A percentile compares a stretch with the other conserved stretches of the same genome.
Conservation (phyloP, 1,140 invertebrate genomes). For the Apis cerana region DNA sequence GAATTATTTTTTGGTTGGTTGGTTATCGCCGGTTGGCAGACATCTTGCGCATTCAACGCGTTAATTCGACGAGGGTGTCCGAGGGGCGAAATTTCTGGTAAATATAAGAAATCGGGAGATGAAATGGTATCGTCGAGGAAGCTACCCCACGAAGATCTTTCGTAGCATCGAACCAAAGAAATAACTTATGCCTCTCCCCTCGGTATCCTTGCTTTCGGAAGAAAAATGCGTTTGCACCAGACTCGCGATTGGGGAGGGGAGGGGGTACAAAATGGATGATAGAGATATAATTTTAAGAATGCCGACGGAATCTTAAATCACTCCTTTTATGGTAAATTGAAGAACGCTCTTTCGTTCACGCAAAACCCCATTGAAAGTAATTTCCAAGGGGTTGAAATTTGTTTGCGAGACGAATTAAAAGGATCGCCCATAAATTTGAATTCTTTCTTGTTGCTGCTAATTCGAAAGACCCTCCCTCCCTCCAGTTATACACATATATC, state of each 20-base stretch:
- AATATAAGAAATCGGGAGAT: slow-evolving; percentile 40
- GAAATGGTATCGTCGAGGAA: slow-evolving; percentile 45
- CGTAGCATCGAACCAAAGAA: slow-evolving; percentile 58
- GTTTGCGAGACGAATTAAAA: slow-evolving; percentile 8
- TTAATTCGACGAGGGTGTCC: neutral
- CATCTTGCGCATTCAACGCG: neutral
- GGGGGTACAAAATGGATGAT: slow-evolving; percentile 63
- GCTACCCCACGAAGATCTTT: slow-evolving; percentile 48
- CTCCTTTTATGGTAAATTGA: slow-evolving; percentile 56
- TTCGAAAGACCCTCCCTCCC: too few relatives aligned
- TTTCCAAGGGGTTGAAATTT: neutral
- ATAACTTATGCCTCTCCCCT: slow-evolving; percentile 52
- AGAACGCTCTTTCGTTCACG: slow-evolving; percentile 13
- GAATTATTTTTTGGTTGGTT: neutral
- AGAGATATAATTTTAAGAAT: slow-evolving; percentile 60
- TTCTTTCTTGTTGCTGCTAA: neutral
- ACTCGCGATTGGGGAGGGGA: slow-evolving; percentile 36
- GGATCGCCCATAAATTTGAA: neutral
- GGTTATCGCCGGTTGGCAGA: too few relatives aligned
- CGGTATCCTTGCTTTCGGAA: slow-evolving; percentile 36
- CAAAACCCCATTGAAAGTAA: neutral
- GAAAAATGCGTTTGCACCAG: slow-evolving; percentile 59
- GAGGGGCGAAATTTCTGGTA: slow-evolving; percentile 31
- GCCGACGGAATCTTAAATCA: slow-evolving; percentile 63
- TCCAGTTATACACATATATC: too few relatives aligned